Percentiles rank a stretch among this genome's conserved stretches.
Conservation (phyloP, 2,888 invertebrate species). For the Acronicta aceris region DNA sequence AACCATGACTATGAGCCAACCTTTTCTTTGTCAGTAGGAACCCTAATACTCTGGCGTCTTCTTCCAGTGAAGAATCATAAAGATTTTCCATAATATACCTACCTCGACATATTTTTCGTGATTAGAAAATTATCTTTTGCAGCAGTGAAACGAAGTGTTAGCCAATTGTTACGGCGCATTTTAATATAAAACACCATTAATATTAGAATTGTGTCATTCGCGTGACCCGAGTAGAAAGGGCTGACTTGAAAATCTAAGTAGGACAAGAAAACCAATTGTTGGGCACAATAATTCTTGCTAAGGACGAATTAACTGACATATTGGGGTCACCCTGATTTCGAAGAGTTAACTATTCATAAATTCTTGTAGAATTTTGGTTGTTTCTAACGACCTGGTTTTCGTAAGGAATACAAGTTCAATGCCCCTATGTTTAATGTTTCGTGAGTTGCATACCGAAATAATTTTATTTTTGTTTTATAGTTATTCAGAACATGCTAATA, state of each 20-base stretch:
- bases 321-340: conserved; percentile 39
- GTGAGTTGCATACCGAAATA: not conserved
- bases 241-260: conserved; percentile 32
- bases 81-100: too few relatives aligned
- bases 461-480: conserved; percentile 1
- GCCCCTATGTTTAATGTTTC: not conserved
- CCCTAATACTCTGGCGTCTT: too few relatives aligned
- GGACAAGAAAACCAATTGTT: conserved; percentile 50
- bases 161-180: not conserved
- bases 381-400: conserved; percentile 23
- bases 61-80: too few relatives aligned
- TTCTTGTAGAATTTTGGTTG: conserved; percentile 30
- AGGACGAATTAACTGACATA: conserved; percentile 39
- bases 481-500: not conserved
- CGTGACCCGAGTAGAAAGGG: conserved; percentile 43
- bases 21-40: too few relatives aligned
- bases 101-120: too few relatives aligned
- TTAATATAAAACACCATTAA: conserved; percentile 25
- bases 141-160: conserved; percentile 2
- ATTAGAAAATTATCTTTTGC: too few relatives aligned
- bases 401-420: conserved; percentile 12
- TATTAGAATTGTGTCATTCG: conserved; percentile 35
- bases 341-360: conserved; percentile 30
- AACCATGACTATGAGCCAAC: too few relatives aligned
- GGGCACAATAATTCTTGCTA: conserved; percentile 43